Conservation (phyloP, 2,113 vertebrate genomes). For the Sylvilagus bachmani region DNA sequence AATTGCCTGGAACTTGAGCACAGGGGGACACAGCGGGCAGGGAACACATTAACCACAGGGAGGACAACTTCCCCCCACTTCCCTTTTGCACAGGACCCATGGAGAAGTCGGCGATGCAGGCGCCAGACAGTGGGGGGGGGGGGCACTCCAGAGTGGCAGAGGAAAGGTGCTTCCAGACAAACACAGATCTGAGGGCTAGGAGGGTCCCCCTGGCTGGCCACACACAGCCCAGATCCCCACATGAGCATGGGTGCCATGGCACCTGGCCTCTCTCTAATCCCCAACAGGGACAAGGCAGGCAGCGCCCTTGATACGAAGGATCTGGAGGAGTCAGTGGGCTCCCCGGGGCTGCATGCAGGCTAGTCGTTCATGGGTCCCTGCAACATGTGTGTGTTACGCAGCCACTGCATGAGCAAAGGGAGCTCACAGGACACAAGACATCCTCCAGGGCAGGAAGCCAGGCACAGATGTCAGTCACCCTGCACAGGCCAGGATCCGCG, state of each 20-base stretch:
- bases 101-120: conserved; percentile 69
- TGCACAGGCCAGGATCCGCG: not conserved
- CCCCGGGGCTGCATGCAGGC: not conserved
- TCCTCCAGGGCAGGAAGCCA: not conserved
- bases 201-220: no score
- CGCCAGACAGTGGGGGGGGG: not conserved
- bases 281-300: not conserved
- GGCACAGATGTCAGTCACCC: not conserved
- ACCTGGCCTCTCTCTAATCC: not conserved
- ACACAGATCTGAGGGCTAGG: not conserved
- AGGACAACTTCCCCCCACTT: conserved; percentile 35
- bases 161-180: not conserved
- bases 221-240: not conserved
- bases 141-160: not conserved
- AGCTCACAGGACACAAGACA: not conserved
- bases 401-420: not conserved
- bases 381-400: not conserved
- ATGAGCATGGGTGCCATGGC: not conserved
- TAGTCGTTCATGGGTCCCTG: not conserved
- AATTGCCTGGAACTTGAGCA: conserved; percentile 87
- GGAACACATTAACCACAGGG: conserved; percentile 68
- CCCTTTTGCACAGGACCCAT: conserved; percentile 41
- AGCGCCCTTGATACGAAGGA: not conserved
- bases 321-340: not conserved
- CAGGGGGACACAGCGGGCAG: conserved; percentile 83